Evolutionary conservation across 2,113 vertebrate species (phyloP), one percentile per base, ranked within the genome.

Genomic region (Helogale parvula): DNA sequence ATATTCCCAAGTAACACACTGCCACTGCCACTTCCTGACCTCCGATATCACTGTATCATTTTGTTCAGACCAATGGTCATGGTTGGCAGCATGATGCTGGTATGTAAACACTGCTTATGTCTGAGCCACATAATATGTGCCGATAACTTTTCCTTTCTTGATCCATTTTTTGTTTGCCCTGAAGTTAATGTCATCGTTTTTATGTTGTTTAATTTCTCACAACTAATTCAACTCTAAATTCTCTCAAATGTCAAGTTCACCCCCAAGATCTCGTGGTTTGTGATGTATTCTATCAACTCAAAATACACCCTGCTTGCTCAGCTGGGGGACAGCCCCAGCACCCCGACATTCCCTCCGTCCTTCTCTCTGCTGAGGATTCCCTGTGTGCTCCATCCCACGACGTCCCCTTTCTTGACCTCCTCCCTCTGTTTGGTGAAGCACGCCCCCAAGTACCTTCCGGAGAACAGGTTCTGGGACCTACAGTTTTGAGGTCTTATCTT

Each of bases 61-160:
- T 27, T n/a, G 82, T 47, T 52, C 29, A 15, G 45, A 3, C 3
- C 1, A 2, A 0, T 0, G 0, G 47, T 23, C 33, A 1, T 0
- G 47, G 76, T 0, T 2, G 13, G 9, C 31, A 15, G 5, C 66
- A 7, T 15, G 6, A 31, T 3, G 45, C 13, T 0, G 0, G 15
- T 2, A 5, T 13, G 15, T 5, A 9, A 60, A 63, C 31, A 0
- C 31, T 0, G 3, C 4, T 8, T 27, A 1, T 10, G 54, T 31
- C 11, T 10, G 21, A 23, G 47, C 54, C 74, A 3, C 6, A 0
- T 4, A 17, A 31, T 3, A 1, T 14, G 16, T 65, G 7, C 11
- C 1, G 3, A 9, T 14, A 21, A 60, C 65, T 57, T 29, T 84
- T 85, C 90, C 69, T 60, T 60, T 66, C 52, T 76, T 80, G 69